These are phyloP conservation scores for Gymnodraco acuticeps DNA, from an alignment of 2,797 vertebrate species.

Conservation along the genomic window DNA sequence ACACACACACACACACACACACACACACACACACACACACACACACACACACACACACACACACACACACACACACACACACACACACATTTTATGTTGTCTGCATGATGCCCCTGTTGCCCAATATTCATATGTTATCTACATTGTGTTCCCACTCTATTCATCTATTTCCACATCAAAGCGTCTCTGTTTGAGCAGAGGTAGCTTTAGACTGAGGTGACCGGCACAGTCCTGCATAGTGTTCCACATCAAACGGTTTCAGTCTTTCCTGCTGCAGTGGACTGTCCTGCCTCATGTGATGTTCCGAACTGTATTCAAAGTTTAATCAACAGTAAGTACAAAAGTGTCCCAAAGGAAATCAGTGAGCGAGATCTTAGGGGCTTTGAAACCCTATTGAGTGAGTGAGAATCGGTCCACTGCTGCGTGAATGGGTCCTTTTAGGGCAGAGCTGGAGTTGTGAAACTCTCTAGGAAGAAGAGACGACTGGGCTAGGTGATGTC, in stretches of 20 bases:
- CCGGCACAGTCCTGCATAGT: background rate
- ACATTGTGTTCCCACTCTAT: constrained; percentile 4
- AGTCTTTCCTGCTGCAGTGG: constrained; percentile 23
- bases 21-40: too few species aligned
- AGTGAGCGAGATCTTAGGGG: background rate
- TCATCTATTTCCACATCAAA: constrained; percentile 22
- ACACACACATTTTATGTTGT: constrained; percentile 11
- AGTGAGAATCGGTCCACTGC: constrained; percentile 14
- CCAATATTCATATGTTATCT: background rate
- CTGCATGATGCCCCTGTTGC: background rate
- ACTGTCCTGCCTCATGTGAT: background rate
- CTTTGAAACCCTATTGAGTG: constrained; percentile 8
- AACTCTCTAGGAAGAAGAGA: constrained; percentile 42
- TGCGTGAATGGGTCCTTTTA: constrained; percentile 24
- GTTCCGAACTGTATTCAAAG: constrained; percentile 19
- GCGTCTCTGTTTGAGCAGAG: background rate
- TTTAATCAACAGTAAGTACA: constrained; percentile 44
- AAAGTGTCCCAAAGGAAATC: constrained; percentile 14
- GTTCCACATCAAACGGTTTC: constrained; percentile 38
- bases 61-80: too few species aligned
- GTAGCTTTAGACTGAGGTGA: constrained; percentile 11
- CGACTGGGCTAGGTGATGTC: background rate
- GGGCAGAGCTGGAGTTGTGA: constrained; percentile 27
- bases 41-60: too few species aligned
- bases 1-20: too few species aligned